Evolutionary conservation across 2,797 vertebrate genomes (phyloP), one percentile per base, ranked within the genome.

Genomic region (Hoplostethus mediterraneus): DNA sequence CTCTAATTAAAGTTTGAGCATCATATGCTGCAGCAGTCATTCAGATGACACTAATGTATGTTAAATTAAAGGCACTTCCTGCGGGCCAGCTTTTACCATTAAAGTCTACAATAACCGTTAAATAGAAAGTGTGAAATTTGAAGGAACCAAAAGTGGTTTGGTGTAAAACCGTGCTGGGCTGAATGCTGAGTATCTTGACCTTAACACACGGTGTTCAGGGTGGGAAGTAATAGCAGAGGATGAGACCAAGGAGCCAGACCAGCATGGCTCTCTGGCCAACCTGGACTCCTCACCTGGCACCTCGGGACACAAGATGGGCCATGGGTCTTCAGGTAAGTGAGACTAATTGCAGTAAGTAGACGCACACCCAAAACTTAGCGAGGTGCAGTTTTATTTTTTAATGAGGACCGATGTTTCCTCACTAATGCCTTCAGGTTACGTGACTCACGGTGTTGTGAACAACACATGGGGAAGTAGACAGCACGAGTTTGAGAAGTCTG

Each of bases 211-310:
- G 13, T 38, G 56, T 58, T 89, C 84, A 99, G 98, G 96, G 57
- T 99, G 96, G 96, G 97, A 99, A 83, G 89, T 99, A 28, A 96
- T 97, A 68, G 94, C 92, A 60, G 98, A 98, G 89, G 97, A 96
- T 76, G 97, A 97, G 87, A 93, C 94, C 2, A 97, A 97, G 81
- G 96, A 98, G 89, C 91, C 88, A 10, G 96, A 99, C 74, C 96
- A 95, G 83, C 96, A 97, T 0, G 92, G 96, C 49, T 95, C 93
- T 0, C 89, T 97, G 75, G 93, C 92, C 54, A 94, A 95, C 83
- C 89, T 95, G 89, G 94, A 97, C 83, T 97, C 96, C 51, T 95
- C 94, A 14, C 94, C 96, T 2, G 96, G 94, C 76, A 95, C 95
- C 63, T 95, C 95, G 0, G 96, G 93, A 12, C 94, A 95, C 67